Evolutionary conservation across 2,888 invertebrate species (phyloP).

Genomic region (Sialis fuliginosa): DNA sequence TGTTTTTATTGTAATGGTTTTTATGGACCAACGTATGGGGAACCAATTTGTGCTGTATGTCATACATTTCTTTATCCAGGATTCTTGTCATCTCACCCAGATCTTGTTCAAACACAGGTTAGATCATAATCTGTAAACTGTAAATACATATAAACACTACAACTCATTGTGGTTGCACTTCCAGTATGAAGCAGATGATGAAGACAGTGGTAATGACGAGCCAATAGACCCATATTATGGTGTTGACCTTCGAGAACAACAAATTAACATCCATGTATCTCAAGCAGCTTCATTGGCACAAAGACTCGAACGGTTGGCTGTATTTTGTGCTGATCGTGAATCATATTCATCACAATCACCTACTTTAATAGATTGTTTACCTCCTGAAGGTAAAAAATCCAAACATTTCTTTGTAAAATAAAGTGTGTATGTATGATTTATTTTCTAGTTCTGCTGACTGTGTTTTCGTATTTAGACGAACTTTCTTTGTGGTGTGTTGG

Average conservation of each 20-base stretch:
- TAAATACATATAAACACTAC: neutral
- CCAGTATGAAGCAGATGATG: constrained; percentile 58
- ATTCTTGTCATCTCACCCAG: constrained; percentile 15
- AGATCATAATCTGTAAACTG: constrained; percentile 1
- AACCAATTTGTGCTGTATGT: constrained; percentile 82
- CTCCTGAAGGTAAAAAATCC: constrained; percentile 16
- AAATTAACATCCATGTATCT: neutral
- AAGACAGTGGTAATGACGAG: constrained; percentile 76
- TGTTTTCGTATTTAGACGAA: constrained; percentile 56
- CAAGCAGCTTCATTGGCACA: constrained; percentile 7
- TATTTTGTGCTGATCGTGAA: neutral
- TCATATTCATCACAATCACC: constrained; percentile 8
- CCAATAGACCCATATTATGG: constrained; percentile 45
- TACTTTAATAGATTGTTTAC: constrained; percentile 16
- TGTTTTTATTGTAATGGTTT: constrained; percentile 83
- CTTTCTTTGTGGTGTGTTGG: constrained; percentile 79
- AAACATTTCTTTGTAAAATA: neutral
- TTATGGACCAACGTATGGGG: constrained; percentile 80
- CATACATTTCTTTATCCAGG: constrained; percentile 85
- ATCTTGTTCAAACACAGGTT: constrained; percentile 2
- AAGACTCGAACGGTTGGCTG: neutral
- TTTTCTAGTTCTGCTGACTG: constrained; percentile 4
- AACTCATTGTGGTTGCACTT: constrained; percentile 5
- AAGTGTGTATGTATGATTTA: neutral
- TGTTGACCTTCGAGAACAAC: neutral